Conservation (phyloP, 2,797 vertebrate species). For the Melanotaenia nigrans region DNA sequence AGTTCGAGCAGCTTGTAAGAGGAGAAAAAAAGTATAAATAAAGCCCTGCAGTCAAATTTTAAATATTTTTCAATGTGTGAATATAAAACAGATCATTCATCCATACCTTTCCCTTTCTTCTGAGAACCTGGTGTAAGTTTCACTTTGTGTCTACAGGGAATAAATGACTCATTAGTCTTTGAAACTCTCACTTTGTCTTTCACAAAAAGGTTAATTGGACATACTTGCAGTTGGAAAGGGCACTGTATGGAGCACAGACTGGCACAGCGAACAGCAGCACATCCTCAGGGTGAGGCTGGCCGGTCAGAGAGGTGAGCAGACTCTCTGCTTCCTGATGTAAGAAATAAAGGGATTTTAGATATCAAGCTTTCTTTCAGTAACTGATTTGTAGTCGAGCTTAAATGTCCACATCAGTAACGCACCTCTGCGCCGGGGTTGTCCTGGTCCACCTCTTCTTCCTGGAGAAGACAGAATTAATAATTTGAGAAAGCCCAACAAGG, state of each 20-base stretch:
- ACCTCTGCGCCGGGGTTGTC: slow-evolving; percentile 92
- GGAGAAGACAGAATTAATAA: slow-evolving; percentile 41
- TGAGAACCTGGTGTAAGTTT: slow-evolving; percentile 96
- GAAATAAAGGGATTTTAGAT: not conserved
- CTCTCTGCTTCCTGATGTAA: slow-evolving; percentile 83
- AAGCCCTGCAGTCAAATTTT: not conserved
- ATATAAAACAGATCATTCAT: not conserved
- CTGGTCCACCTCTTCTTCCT: slow-evolving; percentile 90
- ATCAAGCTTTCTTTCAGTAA: not conserved
- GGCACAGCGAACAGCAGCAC: slow-evolving; percentile 93
- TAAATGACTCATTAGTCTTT: slow-evolving; percentile 10
- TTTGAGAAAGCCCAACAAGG: not conserved
- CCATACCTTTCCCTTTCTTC: slow-evolving; percentile 97
- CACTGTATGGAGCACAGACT: slow-evolving; percentile 93
- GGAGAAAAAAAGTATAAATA: not conserved
- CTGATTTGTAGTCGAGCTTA: not conserved
- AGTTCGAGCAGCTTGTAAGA: slow-evolving; percentile 90
- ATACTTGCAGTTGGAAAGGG: slow-evolving; percentile 93
- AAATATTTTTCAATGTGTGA: not conserved
- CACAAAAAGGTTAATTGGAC: slow-evolving; percentile 27
- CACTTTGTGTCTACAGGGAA: slow-evolving; percentile 89
- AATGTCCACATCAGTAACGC: slow-evolving; percentile 30
- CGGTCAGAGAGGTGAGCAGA: slow-evolving; percentile 90
- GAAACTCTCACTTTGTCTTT: not conserved
- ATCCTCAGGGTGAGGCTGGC: slow-evolving; percentile 92